Evolutionary conservation across 92 coral and sea anemone species (phyloP).

Genomic region (Ricordea florida): DNA sequence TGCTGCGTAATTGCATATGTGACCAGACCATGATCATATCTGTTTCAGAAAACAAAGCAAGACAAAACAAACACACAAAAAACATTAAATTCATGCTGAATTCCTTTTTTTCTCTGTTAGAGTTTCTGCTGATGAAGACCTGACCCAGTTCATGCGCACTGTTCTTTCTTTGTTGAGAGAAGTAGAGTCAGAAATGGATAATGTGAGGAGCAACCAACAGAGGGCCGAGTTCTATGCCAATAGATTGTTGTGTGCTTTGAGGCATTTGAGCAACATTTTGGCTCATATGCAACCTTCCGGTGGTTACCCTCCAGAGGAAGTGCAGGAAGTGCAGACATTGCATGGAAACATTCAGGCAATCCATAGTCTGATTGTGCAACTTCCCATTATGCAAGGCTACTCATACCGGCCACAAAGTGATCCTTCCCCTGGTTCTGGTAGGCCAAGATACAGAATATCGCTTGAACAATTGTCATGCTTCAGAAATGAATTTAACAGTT

Average conservation of each 20-base stretch:
- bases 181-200: neutral
- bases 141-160: neutral
- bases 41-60: too few relatives aligned
- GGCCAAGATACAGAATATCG: constrained; percentile 35
- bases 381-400: constrained; percentile 26
- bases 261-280: constrained; percentile 21
- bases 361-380: neutral
- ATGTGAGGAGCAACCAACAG: neutral
- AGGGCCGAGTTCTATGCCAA: constrained; percentile 57
- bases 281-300: constrained; percentile 1
- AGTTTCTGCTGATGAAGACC: neutral
- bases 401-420: constrained; percentile 25
- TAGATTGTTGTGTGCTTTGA: constrained; percentile 14
- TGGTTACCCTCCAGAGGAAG: neutral
- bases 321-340: constrained; percentile 8
- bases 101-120: neutral
- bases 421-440: constrained; percentile 21
- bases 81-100: too few relatives aligned
- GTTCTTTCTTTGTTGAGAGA: constrained; percentile 17
- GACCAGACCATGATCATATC: too few relatives aligned
- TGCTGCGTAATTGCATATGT: too few relatives aligned
- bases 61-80: too few relatives aligned
- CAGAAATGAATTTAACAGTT: constrained; percentile 32
- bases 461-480: constrained; percentile 37
- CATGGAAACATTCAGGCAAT: constrained; percentile 23